phyloP scores from a whole-genome alignment of 1,140 invertebrate species.

The Galendromus occidentalis region DNA sequence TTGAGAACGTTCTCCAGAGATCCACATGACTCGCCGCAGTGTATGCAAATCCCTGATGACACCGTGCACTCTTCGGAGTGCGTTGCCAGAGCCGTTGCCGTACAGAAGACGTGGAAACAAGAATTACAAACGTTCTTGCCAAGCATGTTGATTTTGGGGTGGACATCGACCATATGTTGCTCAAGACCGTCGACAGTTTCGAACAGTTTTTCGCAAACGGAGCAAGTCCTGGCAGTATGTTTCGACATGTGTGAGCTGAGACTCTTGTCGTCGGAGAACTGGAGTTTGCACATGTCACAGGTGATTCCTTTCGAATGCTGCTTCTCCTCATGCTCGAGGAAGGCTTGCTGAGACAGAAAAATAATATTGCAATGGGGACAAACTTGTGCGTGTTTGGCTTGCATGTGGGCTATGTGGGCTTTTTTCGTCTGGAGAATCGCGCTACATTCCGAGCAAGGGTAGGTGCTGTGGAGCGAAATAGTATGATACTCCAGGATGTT shows the following conservation, averaged over 20 bases:
- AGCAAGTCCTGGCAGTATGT: not conserved
- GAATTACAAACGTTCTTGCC: not conserved
- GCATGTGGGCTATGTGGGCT: not conserved
- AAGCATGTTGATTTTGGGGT: not conserved
- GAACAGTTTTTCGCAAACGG: not conserved
- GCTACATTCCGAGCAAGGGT: not conserved
- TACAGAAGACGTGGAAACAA: not conserved
- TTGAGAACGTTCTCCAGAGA: not conserved
- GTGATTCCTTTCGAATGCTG: not conserved
- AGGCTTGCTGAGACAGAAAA: not conserved
- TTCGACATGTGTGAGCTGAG: not conserved
- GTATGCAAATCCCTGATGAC: not conserved
- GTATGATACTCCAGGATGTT: not conserved
- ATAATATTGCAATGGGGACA: not conserved
- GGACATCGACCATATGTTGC: not conserved
- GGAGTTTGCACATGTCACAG: not conserved
- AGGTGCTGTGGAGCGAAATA: not conserved
- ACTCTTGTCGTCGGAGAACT: not conserved
- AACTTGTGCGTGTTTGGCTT: not conserved
- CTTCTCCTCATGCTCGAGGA: not conserved
- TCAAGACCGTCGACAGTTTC: not conserved
- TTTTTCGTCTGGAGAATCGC: not conserved
- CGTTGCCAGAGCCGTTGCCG: not conserved
- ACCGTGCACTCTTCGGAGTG: not conserved
- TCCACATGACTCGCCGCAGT: not conserved